Evolutionary conservation across 2,113 vertebrate species (phyloP).

Genomic region (Pachyramphus minor): DNA sequence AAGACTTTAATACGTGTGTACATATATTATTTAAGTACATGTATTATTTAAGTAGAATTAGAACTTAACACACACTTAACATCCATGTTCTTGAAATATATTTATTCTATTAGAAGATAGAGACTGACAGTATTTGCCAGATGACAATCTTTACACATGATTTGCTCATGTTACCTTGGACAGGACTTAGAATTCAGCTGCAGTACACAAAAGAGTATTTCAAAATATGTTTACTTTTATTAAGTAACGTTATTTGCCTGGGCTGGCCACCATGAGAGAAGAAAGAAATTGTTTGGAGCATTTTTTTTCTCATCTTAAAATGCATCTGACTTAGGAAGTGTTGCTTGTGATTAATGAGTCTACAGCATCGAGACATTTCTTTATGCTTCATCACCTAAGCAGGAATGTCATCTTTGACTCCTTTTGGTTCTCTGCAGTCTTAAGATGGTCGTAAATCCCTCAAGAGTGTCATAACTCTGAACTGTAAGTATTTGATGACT

Average conservation of each 20-base stretch:
- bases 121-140: not conserved
- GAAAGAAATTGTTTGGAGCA: not conserved
- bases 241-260: not conserved
- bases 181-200: not conserved
- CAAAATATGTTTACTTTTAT: not conserved
- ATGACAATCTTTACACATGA: not conserved
- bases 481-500: not conserved
- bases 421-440: not conserved
- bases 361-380: not conserved
- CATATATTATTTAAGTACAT: conserved; percentile 31
- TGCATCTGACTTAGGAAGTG: not conserved
- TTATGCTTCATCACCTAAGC: not conserved
- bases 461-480: not conserved
- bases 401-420: not conserved
- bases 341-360: not conserved
- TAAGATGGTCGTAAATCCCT: not conserved
- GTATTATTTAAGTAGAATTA: conserved; percentile 30
- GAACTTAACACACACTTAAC: not conserved
- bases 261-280: not conserved
- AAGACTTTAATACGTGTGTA: not conserved
- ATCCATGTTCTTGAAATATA: not conserved
- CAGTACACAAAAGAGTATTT: not conserved
- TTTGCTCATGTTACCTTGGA: not conserved
- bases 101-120: not conserved
- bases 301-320: not conserved